Conservation (phyloP, 2,888 invertebrate species). For the Serrognathus titanus region DNA sequence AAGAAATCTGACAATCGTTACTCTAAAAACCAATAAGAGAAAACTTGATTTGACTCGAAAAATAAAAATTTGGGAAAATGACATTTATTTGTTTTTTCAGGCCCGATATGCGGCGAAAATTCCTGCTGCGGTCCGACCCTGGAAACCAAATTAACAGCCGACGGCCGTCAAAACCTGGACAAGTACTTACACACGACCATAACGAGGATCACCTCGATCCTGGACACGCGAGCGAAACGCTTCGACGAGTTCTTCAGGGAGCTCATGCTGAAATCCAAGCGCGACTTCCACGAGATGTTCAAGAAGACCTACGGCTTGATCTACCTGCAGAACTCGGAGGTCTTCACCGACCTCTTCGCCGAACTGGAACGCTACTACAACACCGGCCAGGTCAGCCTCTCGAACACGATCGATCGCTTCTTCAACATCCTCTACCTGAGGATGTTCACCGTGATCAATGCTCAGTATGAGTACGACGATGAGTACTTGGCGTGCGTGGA, state of each 20-base stretch:
- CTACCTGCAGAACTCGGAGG: constrained; percentile 89
- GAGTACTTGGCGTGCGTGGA: constrained; percentile 79
- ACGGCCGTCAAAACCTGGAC: constrained; percentile 72
- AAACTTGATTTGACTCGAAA: no score
- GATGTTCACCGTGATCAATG: constrained; percentile 93
- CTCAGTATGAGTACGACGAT: constrained; percentile 86
- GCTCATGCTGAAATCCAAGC: constrained; percentile 76
- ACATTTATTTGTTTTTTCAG: constrained; percentile 51
- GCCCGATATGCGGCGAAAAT: constrained; percentile 49
- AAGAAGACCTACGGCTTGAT: constrained; percentile 91
- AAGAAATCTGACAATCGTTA: no score
- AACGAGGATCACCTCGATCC: constrained; percentile 67
- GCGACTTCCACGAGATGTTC: constrained; percentile 93
- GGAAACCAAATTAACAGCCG: constrained; percentile 67
- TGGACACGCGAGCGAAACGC: constrained; percentile 72
- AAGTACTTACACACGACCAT: constrained; percentile 72
- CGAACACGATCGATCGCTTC: constrained; percentile 87
- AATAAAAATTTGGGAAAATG: no score
- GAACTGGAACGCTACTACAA: constrained; percentile 88
- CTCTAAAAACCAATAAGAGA: no score
- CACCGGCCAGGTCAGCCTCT: constrained; percentile 78
- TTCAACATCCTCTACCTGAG: constrained; percentile 90
- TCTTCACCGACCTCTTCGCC: constrained; percentile 87
- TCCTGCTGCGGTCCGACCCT: constrained; percentile 66
- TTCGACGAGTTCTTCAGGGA: constrained; percentile 90